phyloP scores from a whole-genome alignment of 1,140 invertebrate species.

The Diuraphis noxia region DNA sequence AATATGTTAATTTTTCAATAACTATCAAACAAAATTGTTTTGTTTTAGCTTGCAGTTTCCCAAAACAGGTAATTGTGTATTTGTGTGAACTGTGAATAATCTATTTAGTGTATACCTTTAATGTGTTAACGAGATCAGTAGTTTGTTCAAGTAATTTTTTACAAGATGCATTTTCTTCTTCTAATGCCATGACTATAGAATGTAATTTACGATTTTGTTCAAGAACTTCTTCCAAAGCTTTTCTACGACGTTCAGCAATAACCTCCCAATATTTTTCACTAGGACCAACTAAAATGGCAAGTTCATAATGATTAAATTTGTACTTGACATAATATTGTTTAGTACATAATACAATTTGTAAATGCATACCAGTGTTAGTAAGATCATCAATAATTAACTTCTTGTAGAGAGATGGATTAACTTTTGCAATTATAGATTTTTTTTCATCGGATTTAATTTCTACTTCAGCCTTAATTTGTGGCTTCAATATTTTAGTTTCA shows the following conservation, averaged over 20 bases:
- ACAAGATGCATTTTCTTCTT: conserved; percentile 67
- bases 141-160: conserved; percentile 72
- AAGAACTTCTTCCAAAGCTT: conserved; percentile 68
- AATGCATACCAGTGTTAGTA: conserved; percentile 52
- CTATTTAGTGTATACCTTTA: conserved; percentile 64
- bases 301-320: not conserved
- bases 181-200: conserved; percentile 64
- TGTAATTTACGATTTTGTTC: conserved; percentile 66
- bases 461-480: not conserved
- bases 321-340: not conserved
- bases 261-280: conserved; percentile 72
- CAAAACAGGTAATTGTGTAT: not conserved
- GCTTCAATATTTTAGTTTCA: conserved; percentile 8
- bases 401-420: conserved; percentile 41
- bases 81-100: not conserved
- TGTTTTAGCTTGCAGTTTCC: not conserved
- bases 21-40: not conserved
- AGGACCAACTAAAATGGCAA: conserved; percentile 61
- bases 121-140: conserved; percentile 68
- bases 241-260: conserved; percentile 68
- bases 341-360: not conserved
- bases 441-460: not conserved
- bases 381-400: conserved; percentile 56
- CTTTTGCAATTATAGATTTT: not conserved
- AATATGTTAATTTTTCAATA: not conserved